Base-by-base conservation (phyloP, 2,888 invertebrate species). In the Tetragonisca angustula region DNA sequence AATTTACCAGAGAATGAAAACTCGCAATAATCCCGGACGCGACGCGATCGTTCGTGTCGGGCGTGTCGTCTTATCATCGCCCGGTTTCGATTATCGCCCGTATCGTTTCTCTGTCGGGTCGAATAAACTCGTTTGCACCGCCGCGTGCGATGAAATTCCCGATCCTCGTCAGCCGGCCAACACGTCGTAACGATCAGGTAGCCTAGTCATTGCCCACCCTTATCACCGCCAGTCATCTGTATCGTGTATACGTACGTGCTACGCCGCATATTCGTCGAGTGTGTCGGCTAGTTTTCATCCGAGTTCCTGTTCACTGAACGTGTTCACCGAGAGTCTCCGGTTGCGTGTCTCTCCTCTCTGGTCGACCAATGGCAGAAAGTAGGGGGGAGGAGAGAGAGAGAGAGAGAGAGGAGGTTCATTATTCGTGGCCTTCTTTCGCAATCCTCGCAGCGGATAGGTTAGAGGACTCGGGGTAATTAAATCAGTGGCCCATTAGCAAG, bases 401-500 rank as follows among this genome's bases (percentile, higher is more conserved):
- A 4, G 32, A 32, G 32, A 17, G 4, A 19, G 32, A 17, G n/a
- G 27, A 49, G 19, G 62, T 72, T 84, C 72, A 71, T 83, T 87
- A 86, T 73, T 83, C 70, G 69, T 67, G 50, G 59, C n/a, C 70
- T 80, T 79, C 76, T 83, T 68, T 86, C 62, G 65, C 74, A 56
- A 65, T 75, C 69, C 69, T 72, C 65, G 65, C 71, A 73, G 77
- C 73, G 74, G 68, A 74, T 50, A 79, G 79, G 82, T 89, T 81
- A 85, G 88, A 87, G 90, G 90, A 91, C 90, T 88, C 87, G 80
- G 83, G 79, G 86, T 92, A 93, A 92, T 92, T 92, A 91, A 93
- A 93, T 93, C 91, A 91, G 89, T 87, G 89, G 87, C 85, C 91
- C 91, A 92, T 93, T 93, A 93, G 89, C 89, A 84, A 83, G 80